A percentile compares a stretch with the other conserved stretches of the same genome.
phyloP scores from a whole-genome alignment of 2,113 vertebrate species.

The Myanophis thanlyinensis region DNA sequence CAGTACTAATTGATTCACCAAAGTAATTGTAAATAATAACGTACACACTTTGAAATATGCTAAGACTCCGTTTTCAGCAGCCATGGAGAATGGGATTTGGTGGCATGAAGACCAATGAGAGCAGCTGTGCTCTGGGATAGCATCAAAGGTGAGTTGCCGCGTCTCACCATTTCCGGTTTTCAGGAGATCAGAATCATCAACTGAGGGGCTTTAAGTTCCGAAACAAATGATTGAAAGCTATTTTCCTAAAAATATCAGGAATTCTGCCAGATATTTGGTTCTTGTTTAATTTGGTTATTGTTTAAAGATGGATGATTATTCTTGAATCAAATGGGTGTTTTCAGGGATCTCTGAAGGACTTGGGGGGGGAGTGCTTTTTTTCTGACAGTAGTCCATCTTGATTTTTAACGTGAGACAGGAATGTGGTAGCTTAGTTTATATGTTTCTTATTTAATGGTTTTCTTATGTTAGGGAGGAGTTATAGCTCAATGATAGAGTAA shows the following conservation, averaged over 20 bases:
- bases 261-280: neutral
- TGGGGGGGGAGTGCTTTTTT: neutral
- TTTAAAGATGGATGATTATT: neutral
- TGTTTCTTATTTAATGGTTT: neutral
- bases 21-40: constrained; percentile 32
- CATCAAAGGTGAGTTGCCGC: neutral
- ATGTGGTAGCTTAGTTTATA: neutral
- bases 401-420: neutral
- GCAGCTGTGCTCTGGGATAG: neutral
- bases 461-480: neutral
- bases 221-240: neutral
- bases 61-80: constrained; percentile 16
- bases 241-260: neutral
- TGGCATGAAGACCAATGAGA: constrained; percentile 30
- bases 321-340: neutral
- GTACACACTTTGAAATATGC: constrained; percentile 34
- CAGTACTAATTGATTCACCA: constrained; percentile 17
- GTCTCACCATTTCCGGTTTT: neutral
- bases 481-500: neutral
- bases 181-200: neutral
- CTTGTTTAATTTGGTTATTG: neutral
- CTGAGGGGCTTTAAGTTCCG: neutral
- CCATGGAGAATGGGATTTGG: constrained; percentile 23
- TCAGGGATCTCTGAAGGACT: neutral
- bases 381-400: neutral